Conservation (phyloP, 1,140 invertebrate species). For the Drosophila mayri region DNA sequence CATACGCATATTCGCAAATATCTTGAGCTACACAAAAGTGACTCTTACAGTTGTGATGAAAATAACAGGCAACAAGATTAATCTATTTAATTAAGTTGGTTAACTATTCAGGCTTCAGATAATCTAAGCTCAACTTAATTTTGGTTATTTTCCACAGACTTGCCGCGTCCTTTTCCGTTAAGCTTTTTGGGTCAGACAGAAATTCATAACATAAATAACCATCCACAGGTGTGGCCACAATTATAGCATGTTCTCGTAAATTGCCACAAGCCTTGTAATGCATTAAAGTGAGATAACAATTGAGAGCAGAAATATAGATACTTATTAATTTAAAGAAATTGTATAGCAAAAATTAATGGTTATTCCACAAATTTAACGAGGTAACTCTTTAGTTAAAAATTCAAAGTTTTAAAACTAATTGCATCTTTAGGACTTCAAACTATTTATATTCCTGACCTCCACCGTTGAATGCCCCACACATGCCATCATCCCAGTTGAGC, state of each 20-base stretch:
- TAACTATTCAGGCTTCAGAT: neutral
- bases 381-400: neutral
- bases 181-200: slow-evolving; percentile 19
- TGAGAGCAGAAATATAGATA: neutral
- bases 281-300: slow-evolving; percentile 1
- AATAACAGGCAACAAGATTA: neutral
- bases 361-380: neutral
- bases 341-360: neutral
- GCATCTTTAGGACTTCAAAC: neutral
- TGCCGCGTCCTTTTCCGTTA: slow-evolving; percentile 8
- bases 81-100: neutral
- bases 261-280: slow-evolving; percentile 14
- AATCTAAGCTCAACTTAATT: slow-evolving; percentile 1
- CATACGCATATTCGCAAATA: slow-evolving; percentile 5
- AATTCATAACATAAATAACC: slow-evolving; percentile 17
- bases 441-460: neutral
- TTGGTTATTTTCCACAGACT: neutral
- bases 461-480: slow-evolving; percentile 19
- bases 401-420: neutral
- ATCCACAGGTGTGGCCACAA: slow-evolving; percentile 12
- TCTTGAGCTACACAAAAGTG: neutral
- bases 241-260: slow-evolving; percentile 1
- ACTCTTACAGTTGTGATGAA: neutral
- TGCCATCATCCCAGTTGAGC: slow-evolving; percentile 36
- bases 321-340: neutral